Base-by-base conservation (phyloP, 2,888 invertebrate genomes). In the Aelia acuminata region DNA sequence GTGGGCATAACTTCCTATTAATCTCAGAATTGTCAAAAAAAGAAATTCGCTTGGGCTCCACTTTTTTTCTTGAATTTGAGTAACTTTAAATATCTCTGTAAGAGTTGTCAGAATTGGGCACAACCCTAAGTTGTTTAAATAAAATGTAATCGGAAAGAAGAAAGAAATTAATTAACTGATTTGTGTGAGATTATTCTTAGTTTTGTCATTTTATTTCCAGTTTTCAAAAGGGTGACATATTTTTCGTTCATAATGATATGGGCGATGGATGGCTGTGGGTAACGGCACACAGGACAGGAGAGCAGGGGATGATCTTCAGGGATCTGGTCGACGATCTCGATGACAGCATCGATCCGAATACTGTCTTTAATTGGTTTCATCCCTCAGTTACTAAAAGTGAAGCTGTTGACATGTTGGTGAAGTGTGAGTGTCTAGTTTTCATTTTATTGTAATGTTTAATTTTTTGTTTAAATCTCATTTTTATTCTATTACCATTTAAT, bases 191-290 rank as follows among this genome's bases (percentile, higher is more conserved):
- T 53, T 84, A 31, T 20, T 47, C 26, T 75, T 57, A 86, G 39
- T n/a, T 31, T 88, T 26, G 2, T 57, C 15, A 8, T 57, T 26
- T 26, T 11, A n/a, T 13, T 15, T 70, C 18, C 90, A 97, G 96
- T 90, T 98, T 98, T 93, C 97, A 98, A 92, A 98, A 98, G 92
- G 98, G 98, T 20, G 98, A 98, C 92, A 97, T 98, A 91, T 98
- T 98, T 93, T 97, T 98, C 92, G 96, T 98, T 50, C 98, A 98
- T 93, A 98, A 98, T 92, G 98, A 98, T 92, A 97, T 99, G 96
- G 98, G 98, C 26, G 98, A 98, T 91, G 98, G 98, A 89, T 99
- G 99, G 99, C 93, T 99, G 57, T 99, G 99, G 99, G 98, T 98
- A 70, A 98, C 98, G 3, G 97, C 98, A 48, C 98, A 98, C 93